These are phyloP conservation scores for Oreochromis mossambicus DNA, from an alignment of 2,797 vertebrate species.

Conservation along the genomic window DNA sequence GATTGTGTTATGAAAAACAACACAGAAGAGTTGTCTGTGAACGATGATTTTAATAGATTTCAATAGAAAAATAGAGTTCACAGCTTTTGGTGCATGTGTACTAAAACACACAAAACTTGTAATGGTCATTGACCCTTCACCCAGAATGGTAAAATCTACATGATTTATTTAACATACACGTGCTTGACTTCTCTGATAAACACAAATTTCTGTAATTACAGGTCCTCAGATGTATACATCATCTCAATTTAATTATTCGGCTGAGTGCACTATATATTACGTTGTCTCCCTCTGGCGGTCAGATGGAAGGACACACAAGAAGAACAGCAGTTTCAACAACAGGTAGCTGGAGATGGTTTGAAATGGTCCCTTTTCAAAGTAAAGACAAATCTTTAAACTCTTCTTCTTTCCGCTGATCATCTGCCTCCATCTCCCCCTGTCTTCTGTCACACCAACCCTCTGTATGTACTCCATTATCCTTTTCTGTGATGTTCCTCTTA, in stretches of 20 bases:
- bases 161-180: neutral
- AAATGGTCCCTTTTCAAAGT: neutral
- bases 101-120: neutral
- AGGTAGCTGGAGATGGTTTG: neutral
- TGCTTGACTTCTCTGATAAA: neutral
- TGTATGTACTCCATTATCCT: neutral
- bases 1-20: neutral
- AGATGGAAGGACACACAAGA: neutral
- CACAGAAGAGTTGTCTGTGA: neutral
- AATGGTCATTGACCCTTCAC: neutral
- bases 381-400: neutral
- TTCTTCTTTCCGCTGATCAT: neutral
- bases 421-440: neutral
- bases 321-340: neutral
- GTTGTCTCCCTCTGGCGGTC: neutral
- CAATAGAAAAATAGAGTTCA: neutral
- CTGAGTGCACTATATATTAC: neutral
- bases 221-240: neutral
- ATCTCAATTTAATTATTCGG: neutral
- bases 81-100: neutral
- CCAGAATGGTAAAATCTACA: neutral
- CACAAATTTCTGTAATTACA: neutral
- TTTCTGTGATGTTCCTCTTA: neutral
- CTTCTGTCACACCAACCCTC: neutral
- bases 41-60: neutral